Conservation (phyloP, 2,888 invertebrate species). For the Allacma fusca region DNA sequence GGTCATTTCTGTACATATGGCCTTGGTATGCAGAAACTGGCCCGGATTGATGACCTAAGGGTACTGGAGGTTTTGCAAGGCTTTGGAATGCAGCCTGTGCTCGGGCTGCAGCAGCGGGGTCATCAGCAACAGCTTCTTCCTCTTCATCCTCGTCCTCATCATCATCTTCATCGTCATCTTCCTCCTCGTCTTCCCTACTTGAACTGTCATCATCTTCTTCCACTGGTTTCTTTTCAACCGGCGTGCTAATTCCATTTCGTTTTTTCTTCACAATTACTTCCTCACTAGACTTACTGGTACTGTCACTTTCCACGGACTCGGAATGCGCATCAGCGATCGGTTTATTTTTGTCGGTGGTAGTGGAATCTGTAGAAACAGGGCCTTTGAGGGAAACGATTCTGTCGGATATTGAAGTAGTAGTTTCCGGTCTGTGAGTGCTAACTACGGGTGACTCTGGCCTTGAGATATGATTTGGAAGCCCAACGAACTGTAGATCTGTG, state of each 20-base stretch:
- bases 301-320: neutral
- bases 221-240: neutral
- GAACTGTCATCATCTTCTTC: too few relatives aligned
- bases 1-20: neutral
- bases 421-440: neutral
- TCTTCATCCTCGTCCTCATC: conserved; percentile 20
- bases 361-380: neutral
- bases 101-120: neutral
- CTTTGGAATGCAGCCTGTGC: neutral
- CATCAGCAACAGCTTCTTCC: neutral
- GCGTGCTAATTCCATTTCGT: neutral
- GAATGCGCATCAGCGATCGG: neutral
- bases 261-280: neutral
- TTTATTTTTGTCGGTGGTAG: neutral
- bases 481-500: neutral
- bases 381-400: neutral
- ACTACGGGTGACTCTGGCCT: neutral
- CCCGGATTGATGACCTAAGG: too few relatives aligned
- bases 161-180: neutral
- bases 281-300: neutral
- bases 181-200: neutral
- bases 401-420: neutral
- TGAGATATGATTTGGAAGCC: neutral
- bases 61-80: too few relatives aligned
- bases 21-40: too few relatives aligned